Evolutionary conservation across 2,888 invertebrate species (phyloP).

Genomic region (Acholoe squamosa): DNA sequence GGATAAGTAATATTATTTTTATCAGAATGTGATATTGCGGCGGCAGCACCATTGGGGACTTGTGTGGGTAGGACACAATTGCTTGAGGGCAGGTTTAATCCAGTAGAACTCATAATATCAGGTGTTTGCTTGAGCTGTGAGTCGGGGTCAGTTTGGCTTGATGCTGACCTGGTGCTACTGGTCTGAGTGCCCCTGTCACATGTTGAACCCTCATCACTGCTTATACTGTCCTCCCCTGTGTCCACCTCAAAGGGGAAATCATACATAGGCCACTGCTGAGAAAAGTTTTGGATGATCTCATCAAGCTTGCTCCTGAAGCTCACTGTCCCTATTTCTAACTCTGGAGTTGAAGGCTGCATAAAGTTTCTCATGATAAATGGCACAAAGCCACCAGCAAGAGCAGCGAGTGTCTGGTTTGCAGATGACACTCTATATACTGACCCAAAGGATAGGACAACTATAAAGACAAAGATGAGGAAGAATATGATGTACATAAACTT

Average conservation of each 20-base stretch:
- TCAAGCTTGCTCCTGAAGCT: conserved; percentile 82
- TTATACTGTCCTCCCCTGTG: not conserved
- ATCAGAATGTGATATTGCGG: too few relatives aligned
- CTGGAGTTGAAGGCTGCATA: conserved; percentile 78
- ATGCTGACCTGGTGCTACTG: not conserved
- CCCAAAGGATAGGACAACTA: conserved; percentile 82
- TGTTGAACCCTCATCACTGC: not conserved
- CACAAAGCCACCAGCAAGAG: conserved; percentile 77
- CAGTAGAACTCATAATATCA: conserved; percentile 41
- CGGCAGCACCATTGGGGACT: not conserved
- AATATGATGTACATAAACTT: conserved; percentile 81
- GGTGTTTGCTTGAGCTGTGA: not conserved
- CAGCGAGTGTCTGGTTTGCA: conserved; percentile 82
- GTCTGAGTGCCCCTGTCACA: conserved; percentile 34
- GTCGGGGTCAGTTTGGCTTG: not conserved
- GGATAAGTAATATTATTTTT: not conserved
- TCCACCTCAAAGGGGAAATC: conserved; percentile 75
- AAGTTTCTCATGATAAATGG: conserved; percentile 76
- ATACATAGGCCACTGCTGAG: conserved; percentile 81
- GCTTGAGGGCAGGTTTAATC: not conserved
- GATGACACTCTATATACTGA: conserved; percentile 80
- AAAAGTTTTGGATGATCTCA: conserved; percentile 80
- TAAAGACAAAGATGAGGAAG: conserved; percentile 81
- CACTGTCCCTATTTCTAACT: conserved; percentile 80
- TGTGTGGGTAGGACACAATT: not conserved